These are phyloP conservation scores for Stegostoma tigrinum DNA, from an alignment of 2,113 vertebrate species.

Conservation along the genomic window DNA sequence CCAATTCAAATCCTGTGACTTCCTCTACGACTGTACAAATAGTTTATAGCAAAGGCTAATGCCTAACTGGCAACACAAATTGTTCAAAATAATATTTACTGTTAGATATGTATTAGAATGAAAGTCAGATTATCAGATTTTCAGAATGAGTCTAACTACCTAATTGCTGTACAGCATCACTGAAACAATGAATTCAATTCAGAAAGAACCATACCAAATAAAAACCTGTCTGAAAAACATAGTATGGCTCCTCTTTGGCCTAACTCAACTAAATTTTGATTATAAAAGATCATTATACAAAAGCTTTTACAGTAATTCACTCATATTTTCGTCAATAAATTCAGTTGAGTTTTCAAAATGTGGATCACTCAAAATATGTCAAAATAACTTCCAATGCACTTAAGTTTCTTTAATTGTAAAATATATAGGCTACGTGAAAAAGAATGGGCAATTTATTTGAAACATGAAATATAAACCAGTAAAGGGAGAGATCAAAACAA, in stretches of 20 bases:
- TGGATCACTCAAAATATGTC: slow-evolving; percentile 27
- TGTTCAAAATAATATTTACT: neutral
- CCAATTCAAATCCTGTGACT: neutral
- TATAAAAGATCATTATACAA: neutral
- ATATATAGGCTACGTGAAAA: neutral
- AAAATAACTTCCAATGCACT: slow-evolving; percentile 4
- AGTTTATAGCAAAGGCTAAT: neutral
- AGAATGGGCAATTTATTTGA: neutral
- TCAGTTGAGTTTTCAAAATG: slow-evolving; percentile 22
- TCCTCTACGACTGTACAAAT: neutral
- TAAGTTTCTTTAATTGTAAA: neutral
- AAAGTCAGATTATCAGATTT: neutral
- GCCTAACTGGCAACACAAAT: neutral
- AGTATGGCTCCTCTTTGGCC: slow-evolving; percentile 10
- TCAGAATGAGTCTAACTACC: neutral
- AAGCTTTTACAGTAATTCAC: neutral
- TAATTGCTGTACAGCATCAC: neutral
- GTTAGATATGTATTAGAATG: neutral
- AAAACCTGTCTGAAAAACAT: neutral
- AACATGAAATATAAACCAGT: neutral
- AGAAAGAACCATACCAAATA: neutral
- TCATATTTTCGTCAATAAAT: neutral
- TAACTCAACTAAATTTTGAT: slow-evolving; percentile 1
- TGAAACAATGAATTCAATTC: neutral
- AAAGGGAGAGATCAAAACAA: neutral